Conservation (phyloP, 1,140 invertebrate species). For the Psix sp. region DNA sequence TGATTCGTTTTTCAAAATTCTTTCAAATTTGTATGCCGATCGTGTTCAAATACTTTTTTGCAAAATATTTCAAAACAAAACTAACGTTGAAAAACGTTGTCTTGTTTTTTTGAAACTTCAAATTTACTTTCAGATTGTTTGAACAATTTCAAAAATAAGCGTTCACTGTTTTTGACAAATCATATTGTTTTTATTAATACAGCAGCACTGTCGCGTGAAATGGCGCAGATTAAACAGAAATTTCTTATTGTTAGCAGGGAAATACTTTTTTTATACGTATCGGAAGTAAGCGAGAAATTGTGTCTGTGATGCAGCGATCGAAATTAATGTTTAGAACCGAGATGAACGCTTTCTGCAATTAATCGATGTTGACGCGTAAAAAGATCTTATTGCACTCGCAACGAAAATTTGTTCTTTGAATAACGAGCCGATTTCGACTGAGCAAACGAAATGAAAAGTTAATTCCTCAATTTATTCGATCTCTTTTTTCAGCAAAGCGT, state of each 20-base stretch:
- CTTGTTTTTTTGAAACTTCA: too few species aligned
- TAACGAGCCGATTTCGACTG: conserved; percentile 16
- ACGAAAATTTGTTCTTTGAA: conserved; percentile 27
- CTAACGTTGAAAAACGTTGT: too few species aligned
- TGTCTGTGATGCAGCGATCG: conserved; percentile 28
- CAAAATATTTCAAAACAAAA: too few species aligned
- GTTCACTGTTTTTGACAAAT: conserved; percentile 2
- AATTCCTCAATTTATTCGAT: conserved; percentile 1
- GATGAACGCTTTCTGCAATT: conserved; percentile 19
- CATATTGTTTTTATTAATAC: conserved; percentile 23
- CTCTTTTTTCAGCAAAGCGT: neutral
- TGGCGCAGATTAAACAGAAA: conserved; percentile 27
- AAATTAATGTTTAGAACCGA: conserved; percentile 41
- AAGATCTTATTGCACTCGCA: conserved; percentile 24
- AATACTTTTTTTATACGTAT: conserved; percentile 37
- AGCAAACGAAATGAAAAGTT: conserved; percentile 21
- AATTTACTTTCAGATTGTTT: too few species aligned
- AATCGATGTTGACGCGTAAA: conserved; percentile 29
- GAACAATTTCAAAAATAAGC: too few species aligned
- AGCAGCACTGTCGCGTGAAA: conserved; percentile 21
- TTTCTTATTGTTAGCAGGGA: conserved; percentile 19
- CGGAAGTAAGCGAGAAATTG: conserved; percentile 32
- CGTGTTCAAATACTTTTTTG: too few species aligned
- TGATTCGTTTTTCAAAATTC: too few species aligned
- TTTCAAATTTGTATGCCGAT: too few species aligned